These are phyloP conservation scores for Candidula unifasciata DNA, from an alignment of 2,888 invertebrate genomes.

Conservation along the genomic window DNA sequence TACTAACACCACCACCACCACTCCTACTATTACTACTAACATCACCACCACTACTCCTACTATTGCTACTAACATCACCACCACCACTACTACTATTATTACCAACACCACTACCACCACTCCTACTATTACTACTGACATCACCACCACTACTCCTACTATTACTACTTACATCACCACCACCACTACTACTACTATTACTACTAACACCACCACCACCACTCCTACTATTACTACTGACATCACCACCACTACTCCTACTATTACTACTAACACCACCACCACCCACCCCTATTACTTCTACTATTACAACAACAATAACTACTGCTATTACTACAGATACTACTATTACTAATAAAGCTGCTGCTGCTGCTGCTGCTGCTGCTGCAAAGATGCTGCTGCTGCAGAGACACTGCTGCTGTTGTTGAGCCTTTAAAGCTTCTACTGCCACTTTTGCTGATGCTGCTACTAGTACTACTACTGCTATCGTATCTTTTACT, in stretches of 20 bases:
- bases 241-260: not conserved
- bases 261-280: not conserved
- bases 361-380: not conserved
- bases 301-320: not conserved
- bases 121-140: not conserved
- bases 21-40: too few relatives aligned
- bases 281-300: not conserved
- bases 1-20: too few relatives aligned
- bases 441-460: not conserved
- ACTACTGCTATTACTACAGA: not conserved
- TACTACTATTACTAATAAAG: not conserved
- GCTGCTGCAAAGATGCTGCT: not conserved
- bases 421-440: not conserved
- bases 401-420: not conserved
- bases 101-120: too few relatives aligned
- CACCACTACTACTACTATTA: not conserved
- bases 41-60: too few relatives aligned
- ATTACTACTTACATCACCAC: not conserved
- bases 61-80: too few relatives aligned
- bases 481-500: not conserved
- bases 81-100: too few relatives aligned
- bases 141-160: not conserved
- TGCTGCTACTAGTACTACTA: not conserved
- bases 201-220: not conserved
- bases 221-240: not conserved